These are phyloP conservation scores for Brachionus koreanus DNA, from an alignment of 1,140 invertebrate species.

Conservation along the genomic window DNA sequence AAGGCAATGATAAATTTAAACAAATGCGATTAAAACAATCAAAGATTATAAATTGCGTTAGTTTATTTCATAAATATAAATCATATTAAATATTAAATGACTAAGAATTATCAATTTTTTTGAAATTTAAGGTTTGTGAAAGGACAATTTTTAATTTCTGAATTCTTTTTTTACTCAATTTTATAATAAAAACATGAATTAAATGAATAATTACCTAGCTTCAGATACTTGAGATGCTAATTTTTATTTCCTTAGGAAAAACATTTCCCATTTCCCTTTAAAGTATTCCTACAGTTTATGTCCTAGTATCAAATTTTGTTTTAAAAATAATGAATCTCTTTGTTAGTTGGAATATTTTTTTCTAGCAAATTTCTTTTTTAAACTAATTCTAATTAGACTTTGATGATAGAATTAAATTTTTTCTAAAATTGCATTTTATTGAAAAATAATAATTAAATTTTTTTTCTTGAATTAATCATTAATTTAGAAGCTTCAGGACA, in stretches of 20 bases:
- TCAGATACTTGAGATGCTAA: neutral
- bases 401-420: neutral
- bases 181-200: neutral
- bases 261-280: neutral
- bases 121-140: neutral
- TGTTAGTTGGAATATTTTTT: neutral
- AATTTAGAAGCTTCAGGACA: no score
- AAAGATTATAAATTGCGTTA: neutral
- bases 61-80: neutral
- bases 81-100: neutral
- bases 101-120: neutral
- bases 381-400: neutral
- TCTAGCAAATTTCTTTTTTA: neutral
- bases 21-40: neutral
- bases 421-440: neutral
- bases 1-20: neutral
- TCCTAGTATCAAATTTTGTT: slow-evolving; percentile 3
- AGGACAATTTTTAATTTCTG: neutral
- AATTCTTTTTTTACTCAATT: neutral
- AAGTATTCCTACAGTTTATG: neutral
- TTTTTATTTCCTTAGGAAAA: neutral
- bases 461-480: no score
- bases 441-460: neutral
- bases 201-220: neutral
- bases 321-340: neutral